A percentile compares a stretch with the other conserved stretches of the same genome.
phyloP scores from a whole-genome alignment of 2,888 invertebrate species.

The Nomada ferruginata region DNA sequence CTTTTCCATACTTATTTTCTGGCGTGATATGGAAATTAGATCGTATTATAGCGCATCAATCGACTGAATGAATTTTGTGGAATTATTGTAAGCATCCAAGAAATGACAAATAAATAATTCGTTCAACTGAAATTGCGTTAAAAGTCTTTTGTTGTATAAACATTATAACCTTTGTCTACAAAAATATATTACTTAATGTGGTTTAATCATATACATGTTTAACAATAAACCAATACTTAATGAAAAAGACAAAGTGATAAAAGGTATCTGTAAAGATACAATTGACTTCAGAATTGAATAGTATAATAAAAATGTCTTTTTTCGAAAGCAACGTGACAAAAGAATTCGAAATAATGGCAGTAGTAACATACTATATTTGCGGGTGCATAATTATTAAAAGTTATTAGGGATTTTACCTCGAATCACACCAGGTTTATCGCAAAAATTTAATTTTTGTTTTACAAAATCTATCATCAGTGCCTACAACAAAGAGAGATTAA shows the following conservation, averaged over 20 bases:
- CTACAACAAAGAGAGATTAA: background rate
- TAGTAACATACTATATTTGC: background rate
- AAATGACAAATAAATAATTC: background rate
- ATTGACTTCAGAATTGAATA: background rate
- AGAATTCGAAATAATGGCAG: background rate
- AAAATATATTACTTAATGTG: background rate
- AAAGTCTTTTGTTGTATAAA: background rate
- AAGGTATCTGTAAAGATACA: background rate
- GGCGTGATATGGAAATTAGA: constrained; percentile 1
- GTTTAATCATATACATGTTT: background rate
- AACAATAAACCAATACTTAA: background rate
- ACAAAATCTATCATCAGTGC: background rate
- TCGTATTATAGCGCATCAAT: background rate
- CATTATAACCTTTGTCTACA: constrained; percentile 5
- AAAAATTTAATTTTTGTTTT: background rate
- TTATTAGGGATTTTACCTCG: constrained; percentile 9
- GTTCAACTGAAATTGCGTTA: background rate
- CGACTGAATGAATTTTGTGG: background rate
- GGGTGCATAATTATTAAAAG: constrained; percentile 7
- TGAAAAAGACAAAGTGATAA: background rate
- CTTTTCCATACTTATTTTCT: constrained; percentile 34
- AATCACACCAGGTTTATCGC: too few species aligned
- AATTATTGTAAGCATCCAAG: background rate
- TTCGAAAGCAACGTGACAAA: background rate
- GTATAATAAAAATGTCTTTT: background rate